Evolutionary conservation across 37 sponge, comb jelly and placozoan species (phyloP).

Genomic region (Beroe ovata): DNA sequence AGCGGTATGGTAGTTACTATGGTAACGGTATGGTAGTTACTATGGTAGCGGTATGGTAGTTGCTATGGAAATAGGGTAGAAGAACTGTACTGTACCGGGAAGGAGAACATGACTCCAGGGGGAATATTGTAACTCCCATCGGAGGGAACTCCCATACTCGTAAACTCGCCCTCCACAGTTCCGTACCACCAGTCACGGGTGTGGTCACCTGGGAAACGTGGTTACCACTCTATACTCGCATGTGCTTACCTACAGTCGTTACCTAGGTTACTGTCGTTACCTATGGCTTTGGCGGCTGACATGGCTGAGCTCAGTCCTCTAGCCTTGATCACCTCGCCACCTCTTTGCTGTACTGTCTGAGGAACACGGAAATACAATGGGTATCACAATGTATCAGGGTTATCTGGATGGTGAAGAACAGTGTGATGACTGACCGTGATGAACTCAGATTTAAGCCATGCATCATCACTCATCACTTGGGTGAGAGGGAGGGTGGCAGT

Average conservation of each 20-base stretch:
- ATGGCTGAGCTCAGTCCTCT: slow-evolving; percentile 92
- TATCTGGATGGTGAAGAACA: no score
- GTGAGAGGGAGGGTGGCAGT: slow-evolving; percentile 70
- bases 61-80: no score
- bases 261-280: slow-evolving; percentile 78
- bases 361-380: no score
- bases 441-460: slow-evolving; percentile 97
- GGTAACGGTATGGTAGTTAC: no score
- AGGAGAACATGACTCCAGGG: slow-evolving; percentile 83
- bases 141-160: slow-evolving; percentile 90
- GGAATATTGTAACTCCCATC: slow-evolving; percentile 89
- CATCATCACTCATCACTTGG: slow-evolving; percentile 85
- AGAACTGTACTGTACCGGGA: no score
- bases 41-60: no score
- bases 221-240: slow-evolving; percentile 81
- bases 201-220: slow-evolving; percentile 89
- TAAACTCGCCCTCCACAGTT: slow-evolving; percentile 85
- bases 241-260: slow-evolving; percentile 93
- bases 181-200: slow-evolving; percentile 95
- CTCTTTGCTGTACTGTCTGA: slow-evolving; percentile 92
- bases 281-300: slow-evolving; percentile 98
- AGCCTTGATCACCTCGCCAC: slow-evolving; percentile 90
- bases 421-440: slow-evolving; percentile 72
- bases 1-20: no score
- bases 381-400: no score